Evolutionary conservation across 2,113 vertebrate species (phyloP), one percentile per base, ranked within the genome.

Genomic region (Lepidothrix coronata): DNA sequence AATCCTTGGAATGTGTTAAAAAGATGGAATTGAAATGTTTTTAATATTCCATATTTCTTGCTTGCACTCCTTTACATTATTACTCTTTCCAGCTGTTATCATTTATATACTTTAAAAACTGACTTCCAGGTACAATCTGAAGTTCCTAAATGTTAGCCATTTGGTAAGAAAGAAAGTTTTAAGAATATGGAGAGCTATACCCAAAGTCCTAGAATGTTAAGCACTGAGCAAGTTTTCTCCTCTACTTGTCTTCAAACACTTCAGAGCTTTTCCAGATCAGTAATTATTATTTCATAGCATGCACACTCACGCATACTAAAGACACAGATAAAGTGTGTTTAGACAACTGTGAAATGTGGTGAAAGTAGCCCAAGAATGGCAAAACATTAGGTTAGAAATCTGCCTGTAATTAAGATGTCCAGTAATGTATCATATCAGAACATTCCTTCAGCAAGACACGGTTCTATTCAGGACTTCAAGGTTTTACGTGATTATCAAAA

Each of bases 221-320:
- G 5, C 85, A 62, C 12, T 5, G 18, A 80, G 44, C 1, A 5
- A 44, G 20, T 43, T 54, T 85, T 51, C 51, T 48, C 17, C 27
- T 18, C 14, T 63, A 6, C 9, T 68, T 70, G 16, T 5, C 43
- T 88, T 77, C 49, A 75, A 75, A 62, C 8, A 23, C 35, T 91
- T 54, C 17, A 49, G 41, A 65, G 52, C 19, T 51, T 72, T 62
- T 77, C 35, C 37, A 71, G 30, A 84, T 33, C 52, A 87, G 9
- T 28, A 75, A 63, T 51, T 72, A 27, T n/a, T 81, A 67, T 39
- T 89, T 78, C 48, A 52, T 7, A 74, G 37, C 19, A 81, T 8
- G 16, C 1, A 2, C 46, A 30, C 27, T 43, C 35, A n/a, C 2
- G 22, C 0, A 1, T 28, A 61, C 14, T 54, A 62, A 87, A 85